A percentile compares a stretch with the other conserved stretches of the same genome.
Conservation (phyloP, 2,113 vertebrate genomes). For the Emydura subglobosa region DNA sequence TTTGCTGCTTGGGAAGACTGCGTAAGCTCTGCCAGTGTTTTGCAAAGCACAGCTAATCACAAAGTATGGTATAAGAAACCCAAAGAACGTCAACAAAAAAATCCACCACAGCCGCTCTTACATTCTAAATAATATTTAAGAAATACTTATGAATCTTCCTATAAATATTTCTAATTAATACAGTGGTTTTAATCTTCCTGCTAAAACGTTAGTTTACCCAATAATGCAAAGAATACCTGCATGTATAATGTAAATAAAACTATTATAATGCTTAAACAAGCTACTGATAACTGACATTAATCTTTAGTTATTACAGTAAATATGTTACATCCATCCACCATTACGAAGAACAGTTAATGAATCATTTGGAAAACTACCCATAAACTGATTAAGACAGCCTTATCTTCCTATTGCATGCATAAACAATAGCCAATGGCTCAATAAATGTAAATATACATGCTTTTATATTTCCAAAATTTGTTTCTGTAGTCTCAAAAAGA, state of each 20-base stretch:
- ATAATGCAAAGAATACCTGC: conserved; percentile 18
- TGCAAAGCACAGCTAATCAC: conserved; percentile 49
- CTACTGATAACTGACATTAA: conserved; percentile 38
- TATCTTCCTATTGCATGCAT: conserved; percentile 69
- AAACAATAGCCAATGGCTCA: conserved; percentile 72
- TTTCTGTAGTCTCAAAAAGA: conserved; percentile 9
- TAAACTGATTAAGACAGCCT: conserved; percentile 59
- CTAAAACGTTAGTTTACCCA: conserved; percentile 8
- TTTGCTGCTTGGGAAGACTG: conserved; percentile 17
- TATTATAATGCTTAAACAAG: conserved; percentile 42
- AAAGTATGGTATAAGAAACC: conserved; percentile 13
- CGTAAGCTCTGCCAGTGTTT: conserved; percentile 34
- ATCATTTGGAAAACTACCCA: conserved; percentile 71
- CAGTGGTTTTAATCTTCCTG: conserved; percentile 8
- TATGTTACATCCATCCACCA: conserved; percentile 67
- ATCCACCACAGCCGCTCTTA: not conserved
- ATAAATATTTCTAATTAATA: conserved; percentile 1
- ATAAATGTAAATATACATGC: conserved; percentile 63
- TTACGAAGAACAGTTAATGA: conserved; percentile 71
- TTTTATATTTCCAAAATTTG: conserved; percentile 45
- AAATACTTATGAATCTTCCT: not conserved
- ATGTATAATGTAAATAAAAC: conserved; percentile 30
- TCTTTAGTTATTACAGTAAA: conserved; percentile 56
- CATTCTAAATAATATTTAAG: not conserved
- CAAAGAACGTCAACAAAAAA: conserved; percentile 19